Percentiles rank a stretch among this genome's conserved stretches.
Conservation (phyloP, 2,113 vertebrate species). For the Menidia beryllina region DNA sequence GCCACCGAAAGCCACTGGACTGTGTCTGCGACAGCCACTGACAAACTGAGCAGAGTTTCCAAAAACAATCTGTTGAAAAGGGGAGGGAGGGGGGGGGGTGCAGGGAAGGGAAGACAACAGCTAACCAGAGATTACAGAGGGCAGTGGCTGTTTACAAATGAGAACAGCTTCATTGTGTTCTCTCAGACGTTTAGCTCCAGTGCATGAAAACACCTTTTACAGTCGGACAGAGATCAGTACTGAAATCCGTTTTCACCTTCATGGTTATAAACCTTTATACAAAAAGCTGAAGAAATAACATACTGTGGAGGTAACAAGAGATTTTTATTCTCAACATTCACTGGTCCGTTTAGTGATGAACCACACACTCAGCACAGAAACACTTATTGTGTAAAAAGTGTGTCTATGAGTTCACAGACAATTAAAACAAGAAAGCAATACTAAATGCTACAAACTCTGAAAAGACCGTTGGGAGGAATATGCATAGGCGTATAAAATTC, state of each 20-base stretch:
- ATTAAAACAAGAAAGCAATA: not conserved
- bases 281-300: constrained; percentile 4
- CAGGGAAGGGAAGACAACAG: not conserved
- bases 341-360: constrained; percentile 35
- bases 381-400: constrained; percentile 11
- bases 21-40: constrained; percentile 29
- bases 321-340: constrained; percentile 48
- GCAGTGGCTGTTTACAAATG: constrained; percentile 5
- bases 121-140: not conserved
- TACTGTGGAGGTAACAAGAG: not conserved
- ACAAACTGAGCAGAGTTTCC: constrained; percentile 52
- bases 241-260: too few relatives aligned
- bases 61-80: constrained; percentile 38
- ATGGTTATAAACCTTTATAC: not conserved
- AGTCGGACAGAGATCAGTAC: too few relatives aligned
- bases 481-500: not conserved
- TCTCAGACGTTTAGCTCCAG: too few relatives aligned
- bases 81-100: not conserved
- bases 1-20: constrained; percentile 55
- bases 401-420: not conserved
- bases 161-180: not conserved
- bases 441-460: constrained; percentile 2
- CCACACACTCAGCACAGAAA: constrained; percentile 25
- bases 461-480: not conserved
- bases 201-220: too few relatives aligned